Base-by-base conservation (phyloP, 2,797 vertebrate genomes). In the Synanceia verrucosa region DNA sequence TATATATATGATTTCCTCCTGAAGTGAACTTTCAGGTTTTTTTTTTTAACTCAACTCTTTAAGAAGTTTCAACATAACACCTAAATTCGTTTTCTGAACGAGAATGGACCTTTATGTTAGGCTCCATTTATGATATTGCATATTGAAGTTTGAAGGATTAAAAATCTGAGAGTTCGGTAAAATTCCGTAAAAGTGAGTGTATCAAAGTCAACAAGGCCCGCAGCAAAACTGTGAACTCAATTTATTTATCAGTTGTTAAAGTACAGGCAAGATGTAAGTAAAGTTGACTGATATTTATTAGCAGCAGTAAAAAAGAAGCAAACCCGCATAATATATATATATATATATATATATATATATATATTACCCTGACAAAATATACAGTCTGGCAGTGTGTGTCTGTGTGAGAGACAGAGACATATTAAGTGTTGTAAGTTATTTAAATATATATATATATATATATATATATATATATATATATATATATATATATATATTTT, bases 121-220 rank as follows among this genome's bases (percentile, higher is more conserved):
- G 19, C 57, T 63, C 29, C 50, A 58, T 52, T 63, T 12, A 26
- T 43, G n/a, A 26, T 36, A 19, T 12, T 13, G 13, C 9, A 13
- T 26, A 36, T 21, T 24, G 41, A 51, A 33, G 10, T 11, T 31
- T 23, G 4, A 51, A 1, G 11, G 28, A 8, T 8, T 11, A 31
- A 6, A 26, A 41, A 28, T 5, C 5, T 21, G 24, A 18, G 39
- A 18, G 39, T n/a, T n/a, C n/a, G 39, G 39, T 19, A 44, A 21
- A 44, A n/a, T 44, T 44, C 6, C 19, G 24, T 21, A 51, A 51
- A 51, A 65, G n/a, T 12, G 28, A 39, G 2, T 3, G 58, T 58
- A 53, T 56, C 7, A 34, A 53, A 50, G 44, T 77, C 55, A 65
- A 5, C 12, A 7, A 19, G 65, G 70, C 70, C 76, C 55, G 1